Percentiles rank a stretch among this genome's conserved stretches.
Conservation (phyloP, 2,113 vertebrate genomes). For the Pelecanoides urinatrix region DNA sequence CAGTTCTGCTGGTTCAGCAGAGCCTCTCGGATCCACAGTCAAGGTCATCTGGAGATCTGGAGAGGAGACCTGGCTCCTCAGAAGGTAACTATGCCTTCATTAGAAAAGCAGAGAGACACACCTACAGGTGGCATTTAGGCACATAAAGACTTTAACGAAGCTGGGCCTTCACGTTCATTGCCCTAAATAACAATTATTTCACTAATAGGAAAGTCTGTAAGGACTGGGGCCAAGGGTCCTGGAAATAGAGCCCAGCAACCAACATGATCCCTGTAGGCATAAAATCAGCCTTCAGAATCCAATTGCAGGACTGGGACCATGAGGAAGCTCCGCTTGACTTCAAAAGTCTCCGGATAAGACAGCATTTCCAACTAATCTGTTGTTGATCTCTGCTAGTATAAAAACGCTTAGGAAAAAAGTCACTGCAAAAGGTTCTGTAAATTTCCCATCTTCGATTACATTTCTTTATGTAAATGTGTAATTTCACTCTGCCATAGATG, state of each 20-base stretch:
- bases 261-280: neutral
- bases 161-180: neutral
- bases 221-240: neutral
- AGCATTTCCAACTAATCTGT: neutral
- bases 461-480: neutral
- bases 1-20: neutral
- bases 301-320: neutral
- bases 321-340: neutral
- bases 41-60: neutral
- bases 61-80: neutral
- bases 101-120: neutral
- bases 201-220: neutral
- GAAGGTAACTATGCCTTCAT: neutral
- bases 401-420: conserved; percentile 29
- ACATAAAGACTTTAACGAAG: neutral
- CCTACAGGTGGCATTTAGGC: neutral
- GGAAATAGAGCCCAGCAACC: neutral
- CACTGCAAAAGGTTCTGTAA: neutral
- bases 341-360: neutral
- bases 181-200: neutral
- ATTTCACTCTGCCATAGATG: neutral
- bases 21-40: neutral
- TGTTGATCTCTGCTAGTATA: neutral
- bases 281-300: neutral
- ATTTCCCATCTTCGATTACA: neutral